phyloP scores from a whole-genome alignment of 1,140 invertebrate species.

The Dreissena rostriformis region DNA sequence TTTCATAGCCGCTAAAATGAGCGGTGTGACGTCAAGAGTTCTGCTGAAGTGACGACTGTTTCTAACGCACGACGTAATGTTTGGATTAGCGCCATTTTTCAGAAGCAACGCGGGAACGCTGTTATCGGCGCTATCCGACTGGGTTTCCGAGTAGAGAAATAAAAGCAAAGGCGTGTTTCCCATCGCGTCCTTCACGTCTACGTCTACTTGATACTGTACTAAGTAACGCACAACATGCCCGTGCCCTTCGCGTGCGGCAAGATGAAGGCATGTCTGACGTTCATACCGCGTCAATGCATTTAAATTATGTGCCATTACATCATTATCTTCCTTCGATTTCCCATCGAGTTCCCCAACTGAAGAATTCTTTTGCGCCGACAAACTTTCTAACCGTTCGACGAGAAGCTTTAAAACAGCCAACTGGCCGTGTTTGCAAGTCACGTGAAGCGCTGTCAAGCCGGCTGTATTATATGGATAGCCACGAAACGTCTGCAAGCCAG shows the following conservation, averaged over 20 bases:
- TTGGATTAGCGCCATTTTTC: conserved; percentile 42
- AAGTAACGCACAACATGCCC: conserved; percentile 20
- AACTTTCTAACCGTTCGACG: conserved; percentile 10
- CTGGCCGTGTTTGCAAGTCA: conserved; percentile 17
- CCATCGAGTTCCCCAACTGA: background rate
- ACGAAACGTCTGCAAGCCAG: background rate
- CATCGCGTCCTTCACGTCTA: conserved; percentile 31
- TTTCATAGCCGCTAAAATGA: conserved; percentile 23
- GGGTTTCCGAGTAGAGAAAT: background rate
- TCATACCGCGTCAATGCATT: conserved; percentile 45
- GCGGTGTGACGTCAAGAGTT: conserved; percentile 21
- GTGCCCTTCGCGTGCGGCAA: conserved; percentile 40
- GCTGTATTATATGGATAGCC: conserved; percentile 26
- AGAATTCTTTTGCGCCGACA: background rate
- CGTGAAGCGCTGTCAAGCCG: conserved; percentile 40
- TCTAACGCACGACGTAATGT: background rate
- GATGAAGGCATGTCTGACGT: conserved; percentile 45
- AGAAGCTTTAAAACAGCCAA: background rate
- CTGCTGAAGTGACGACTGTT: background rate
- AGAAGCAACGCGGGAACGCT: conserved; percentile 32
- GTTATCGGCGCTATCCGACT: conserved; percentile 17
- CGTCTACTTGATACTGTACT: conserved; percentile 14
- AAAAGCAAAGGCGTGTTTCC: conserved; percentile 37
- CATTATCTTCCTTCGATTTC: background rate
- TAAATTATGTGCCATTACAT: conserved; percentile 23